A percentile compares a stretch with the other conserved stretches of the same genome.
Evolutionary conservation across 23 tunicate species (phyloP).

Genomic region (Clavelina lepadiformis): DNA sequence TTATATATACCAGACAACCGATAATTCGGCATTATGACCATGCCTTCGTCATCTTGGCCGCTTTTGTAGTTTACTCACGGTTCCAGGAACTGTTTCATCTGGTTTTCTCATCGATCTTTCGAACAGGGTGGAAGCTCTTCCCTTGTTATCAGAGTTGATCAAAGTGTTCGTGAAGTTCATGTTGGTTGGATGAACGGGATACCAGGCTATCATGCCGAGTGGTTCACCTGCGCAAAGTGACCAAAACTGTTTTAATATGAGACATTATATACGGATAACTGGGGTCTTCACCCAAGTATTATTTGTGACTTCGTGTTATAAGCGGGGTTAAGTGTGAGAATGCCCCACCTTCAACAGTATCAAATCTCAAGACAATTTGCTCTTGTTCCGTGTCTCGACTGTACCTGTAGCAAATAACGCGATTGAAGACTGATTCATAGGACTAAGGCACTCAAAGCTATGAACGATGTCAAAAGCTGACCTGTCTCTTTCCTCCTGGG

Average conservation of each 20-base stretch:
- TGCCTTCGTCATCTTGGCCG: no score
- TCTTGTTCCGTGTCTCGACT: slow-evolving; percentile 67
- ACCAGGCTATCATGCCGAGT: slow-evolving; percentile 70
- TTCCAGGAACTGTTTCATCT: slow-evolving; percentile 36
- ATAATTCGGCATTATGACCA: no score
- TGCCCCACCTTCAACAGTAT: slow-evolving; percentile 28
- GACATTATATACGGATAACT: no score
- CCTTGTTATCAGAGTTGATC: slow-evolving; percentile 85
- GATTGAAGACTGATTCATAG: no score
- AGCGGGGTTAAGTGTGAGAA: no score
- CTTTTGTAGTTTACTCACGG: slow-evolving; percentile 3
- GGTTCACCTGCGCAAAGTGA: slow-evolving; percentile 33
- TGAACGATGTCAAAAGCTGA: no score
- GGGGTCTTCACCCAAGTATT: no score
- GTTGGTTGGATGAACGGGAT: slow-evolving; percentile 85
- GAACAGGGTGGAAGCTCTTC: slow-evolving; percentile 76
- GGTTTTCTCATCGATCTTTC: slow-evolving; percentile 72
- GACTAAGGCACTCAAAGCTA: no score
- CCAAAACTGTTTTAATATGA: no score
- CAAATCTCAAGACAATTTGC: slow-evolving; percentile 58
- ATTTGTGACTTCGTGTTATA: no score
- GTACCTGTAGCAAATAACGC: slow-evolving; percentile 21
- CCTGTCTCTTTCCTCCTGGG: slow-evolving; percentile 49
- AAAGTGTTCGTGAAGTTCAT: slow-evolving; percentile 78
- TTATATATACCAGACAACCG: no score